phyloP scores from a whole-genome alignment of 2,113 vertebrate genomes.

The Tautogolabrus adspersus region DNA sequence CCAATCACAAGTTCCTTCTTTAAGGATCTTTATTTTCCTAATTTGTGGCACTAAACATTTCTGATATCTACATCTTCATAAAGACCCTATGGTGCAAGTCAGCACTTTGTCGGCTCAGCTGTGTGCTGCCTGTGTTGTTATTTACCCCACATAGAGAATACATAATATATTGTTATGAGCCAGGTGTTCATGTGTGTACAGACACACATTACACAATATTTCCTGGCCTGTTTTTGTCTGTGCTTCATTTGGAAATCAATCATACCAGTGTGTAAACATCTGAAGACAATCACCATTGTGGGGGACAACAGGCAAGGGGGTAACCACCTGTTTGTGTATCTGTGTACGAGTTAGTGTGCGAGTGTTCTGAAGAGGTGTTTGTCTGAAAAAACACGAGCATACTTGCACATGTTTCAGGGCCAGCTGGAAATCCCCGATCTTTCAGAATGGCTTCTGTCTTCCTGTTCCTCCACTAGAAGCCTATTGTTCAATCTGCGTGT shows the following conservation, averaged over 20 bases:
- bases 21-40: neutral
- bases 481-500: slow-evolving; percentile 75
- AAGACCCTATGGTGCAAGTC: slow-evolving; percentile 14
- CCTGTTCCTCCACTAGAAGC: slow-evolving; percentile 70
- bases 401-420: slow-evolving; percentile 16
- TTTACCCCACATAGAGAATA: slow-evolving; percentile 55
- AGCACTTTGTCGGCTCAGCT: slow-evolving; percentile 55
- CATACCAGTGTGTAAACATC: slow-evolving; percentile 70
- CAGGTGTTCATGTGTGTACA: slow-evolving; percentile 73
- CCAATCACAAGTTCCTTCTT: neutral
- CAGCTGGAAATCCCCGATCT: slow-evolving; percentile 80
- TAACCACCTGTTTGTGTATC: slow-evolving; percentile 72
- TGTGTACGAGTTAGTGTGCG: slow-evolving; percentile 15
- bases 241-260: slow-evolving; percentile 61
- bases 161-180: slow-evolving; percentile 73
- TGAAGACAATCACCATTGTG: slow-evolving; percentile 85
- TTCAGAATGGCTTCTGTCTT: slow-evolving; percentile 66
- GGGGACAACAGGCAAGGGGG: slow-evolving; percentile 34
- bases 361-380: neutral
- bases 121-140: slow-evolving; percentile 40
- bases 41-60: neutral
- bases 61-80: neutral
- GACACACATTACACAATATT: slow-evolving; percentile 71
- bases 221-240: slow-evolving; percentile 78
- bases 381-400: slow-evolving; percentile 26